Percentiles rank a stretch among this genome's conserved stretches.
Evolutionary conservation across 2,113 vertebrate genomes (phyloP).

Genomic region (Tauraco erythrolophus): DNA sequence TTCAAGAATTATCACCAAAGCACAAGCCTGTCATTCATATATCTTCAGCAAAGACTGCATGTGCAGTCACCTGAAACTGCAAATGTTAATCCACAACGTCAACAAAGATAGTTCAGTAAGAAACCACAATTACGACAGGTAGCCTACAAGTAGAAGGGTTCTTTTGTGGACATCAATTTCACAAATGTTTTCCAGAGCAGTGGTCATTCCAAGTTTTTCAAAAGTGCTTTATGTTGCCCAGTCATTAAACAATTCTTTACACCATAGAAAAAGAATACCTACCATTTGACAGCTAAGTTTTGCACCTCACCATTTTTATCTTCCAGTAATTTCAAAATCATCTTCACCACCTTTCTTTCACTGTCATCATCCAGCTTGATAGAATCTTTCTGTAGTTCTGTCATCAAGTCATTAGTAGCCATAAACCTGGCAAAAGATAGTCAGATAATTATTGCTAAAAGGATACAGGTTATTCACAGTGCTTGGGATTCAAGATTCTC

Average conservation of each 20-base stretch:
- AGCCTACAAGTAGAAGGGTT: not conserved
- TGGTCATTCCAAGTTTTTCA: not conserved
- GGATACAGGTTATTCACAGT: not conserved
- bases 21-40: not conserved
- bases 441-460: constrained; percentile 28
- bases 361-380: constrained; percentile 99
- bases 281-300: constrained; percentile 99
- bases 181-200: not conserved
- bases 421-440: constrained; percentile 87
- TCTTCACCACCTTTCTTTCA: constrained; percentile 97
- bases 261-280: constrained; percentile 22
- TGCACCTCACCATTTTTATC: constrained; percentile 99
- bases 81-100: not conserved
- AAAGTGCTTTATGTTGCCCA: not conserved
- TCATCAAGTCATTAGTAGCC: constrained; percentile 99
- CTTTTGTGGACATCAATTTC: not conserved
- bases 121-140: not conserved
- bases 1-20: not conserved
- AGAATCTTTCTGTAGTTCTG: constrained; percentile 97
- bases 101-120: not conserved
- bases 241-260: not conserved
- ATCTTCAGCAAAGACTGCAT: not conserved
- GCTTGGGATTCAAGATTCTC: not conserved
- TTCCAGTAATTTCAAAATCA: constrained; percentile 97
- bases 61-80: not conserved